Conservation (phyloP, 2,797 vertebrate genomes). For the Mormyrus hasselquistii region DNA sequence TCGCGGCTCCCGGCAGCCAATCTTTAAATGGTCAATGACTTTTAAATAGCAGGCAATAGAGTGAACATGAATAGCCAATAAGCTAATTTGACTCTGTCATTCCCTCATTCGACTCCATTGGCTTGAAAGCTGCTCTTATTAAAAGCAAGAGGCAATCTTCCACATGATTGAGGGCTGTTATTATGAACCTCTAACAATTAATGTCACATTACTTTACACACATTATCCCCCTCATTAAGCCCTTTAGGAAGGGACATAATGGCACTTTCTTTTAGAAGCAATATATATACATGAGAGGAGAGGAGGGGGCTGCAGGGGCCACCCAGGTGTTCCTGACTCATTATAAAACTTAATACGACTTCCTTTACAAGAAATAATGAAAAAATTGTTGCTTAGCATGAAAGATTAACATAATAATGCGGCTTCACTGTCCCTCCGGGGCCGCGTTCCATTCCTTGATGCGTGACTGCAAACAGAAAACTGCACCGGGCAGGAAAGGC, state of each 20-base stretch:
- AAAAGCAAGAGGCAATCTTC: slow-evolving; percentile 49
- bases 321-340: slow-evolving; percentile 27
- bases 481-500: not conserved
- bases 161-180: slow-evolving; percentile 54
- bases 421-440: not conserved
- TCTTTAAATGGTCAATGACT: slow-evolving; percentile 50
- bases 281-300: slow-evolving; percentile 40
- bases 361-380: slow-evolving; percentile 26
- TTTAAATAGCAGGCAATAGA: slow-evolving; percentile 57
- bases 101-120: slow-evolving; percentile 47
- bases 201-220: slow-evolving; percentile 56
- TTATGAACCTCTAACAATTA: slow-evolving; percentile 55
- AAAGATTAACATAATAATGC: slow-evolving; percentile 24
- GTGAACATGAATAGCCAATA: slow-evolving; percentile 54
- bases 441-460: not conserved
- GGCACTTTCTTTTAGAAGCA: slow-evolving; percentile 45
- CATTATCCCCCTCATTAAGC: slow-evolving; percentile 56
- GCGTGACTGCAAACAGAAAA: not conserved
- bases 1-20: slow-evolving; percentile 44
- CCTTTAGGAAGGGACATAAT: slow-evolving; percentile 44
- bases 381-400: slow-evolving; percentile 21
- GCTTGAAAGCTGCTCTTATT: slow-evolving; percentile 47
- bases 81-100: slow-evolving; percentile 48
- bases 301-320: slow-evolving; percentile 12
- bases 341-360: slow-evolving; percentile 26